Base-by-base conservation (phyloP, 2,113 vertebrate species). In the Clarias macrocephalus region DNA sequence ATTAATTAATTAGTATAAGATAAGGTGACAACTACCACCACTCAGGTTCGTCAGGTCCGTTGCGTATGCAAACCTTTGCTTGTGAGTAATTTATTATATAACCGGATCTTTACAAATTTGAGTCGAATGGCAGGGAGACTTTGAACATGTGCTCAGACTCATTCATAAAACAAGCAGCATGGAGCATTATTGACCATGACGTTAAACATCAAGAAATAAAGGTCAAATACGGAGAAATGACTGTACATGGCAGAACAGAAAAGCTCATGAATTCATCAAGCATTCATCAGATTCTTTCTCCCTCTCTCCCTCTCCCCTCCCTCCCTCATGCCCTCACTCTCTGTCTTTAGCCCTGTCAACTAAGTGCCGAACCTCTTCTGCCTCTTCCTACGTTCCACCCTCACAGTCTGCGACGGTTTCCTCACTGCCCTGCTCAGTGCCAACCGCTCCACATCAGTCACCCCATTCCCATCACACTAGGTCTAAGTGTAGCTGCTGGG, bases 371-470 rank as follows among this genome's bases (percentile, higher is more conserved):
- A 86, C 85, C 89, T 19, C 91, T 83, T 79, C 91, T 88, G 33
- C 90, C 94, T 23, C 89, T 93, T 0, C 93, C 94, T 88, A 91
- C 86, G 90, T 94, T 95, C 91, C 94, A 93, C 88, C 84, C 92
- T 76, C 94, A 95, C 90, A 92, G 88, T 91, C 91, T 95, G 83
- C 93, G 83, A 86, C 88, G 91, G 30, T 91, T 95, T 65, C 95
- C 94, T 89, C 94, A 94, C 91, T 95, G 93, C 89, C 92, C 94
- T 52, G 90, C 92, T 0, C 90, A 93, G 92, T 95, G 93, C 89
- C 94, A 94, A 59, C 94, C 94, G 0, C 90, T 93, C 90, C 94
- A 94, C 92, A 93, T 94, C 86, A 94, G 93, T 89, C 93, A 93
- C 87, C 93, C 95, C 0, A 84, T 94, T 88, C 93, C 94, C 0